Conservation (phyloP, 2,888 invertebrate species). For the Macropis europaea region DNA sequence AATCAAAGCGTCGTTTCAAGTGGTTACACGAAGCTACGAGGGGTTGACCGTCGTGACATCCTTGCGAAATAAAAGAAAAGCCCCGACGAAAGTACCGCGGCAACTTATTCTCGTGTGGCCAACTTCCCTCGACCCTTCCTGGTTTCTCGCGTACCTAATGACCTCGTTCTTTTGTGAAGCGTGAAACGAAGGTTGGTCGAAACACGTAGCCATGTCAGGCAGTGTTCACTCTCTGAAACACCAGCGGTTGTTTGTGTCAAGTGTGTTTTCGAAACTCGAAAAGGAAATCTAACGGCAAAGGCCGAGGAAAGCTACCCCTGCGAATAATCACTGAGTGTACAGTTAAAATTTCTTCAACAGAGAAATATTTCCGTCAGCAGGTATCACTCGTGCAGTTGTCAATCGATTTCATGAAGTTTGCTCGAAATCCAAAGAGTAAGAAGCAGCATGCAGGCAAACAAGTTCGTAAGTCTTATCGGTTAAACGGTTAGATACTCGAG, state of each 20-base stretch:
- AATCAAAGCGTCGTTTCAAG: neutral
- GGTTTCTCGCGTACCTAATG: slow-evolving; percentile 54
- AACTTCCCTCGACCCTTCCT: slow-evolving; percentile 58
- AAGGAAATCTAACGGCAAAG: slow-evolving; percentile 16
- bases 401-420: neutral
- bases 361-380: neutral
- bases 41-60: slow-evolving; percentile 15
- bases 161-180: slow-evolving; percentile 58
- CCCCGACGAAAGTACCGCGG: slow-evolving; percentile 11
- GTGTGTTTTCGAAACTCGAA: slow-evolving; percentile 21
- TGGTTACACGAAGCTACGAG: slow-evolving; percentile 21
- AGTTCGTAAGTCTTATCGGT: neutral
- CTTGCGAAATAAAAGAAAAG: slow-evolving; percentile 21
- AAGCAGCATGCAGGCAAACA: neutral
- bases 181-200: slow-evolving; percentile 46
- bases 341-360: neutral
- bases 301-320: slow-evolving; percentile 36
- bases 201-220: slow-evolving; percentile 52
- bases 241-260: slow-evolving; percentile 26
- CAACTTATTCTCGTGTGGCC: slow-evolving; percentile 35
- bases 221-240: slow-evolving; percentile 21
- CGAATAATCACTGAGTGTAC: neutral
- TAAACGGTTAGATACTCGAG: neutral
- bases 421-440: neutral
- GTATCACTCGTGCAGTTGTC: neutral